Base-by-base conservation (phyloP, 2,113 vertebrate genomes). In the Cinclus mexicanus region DNA sequence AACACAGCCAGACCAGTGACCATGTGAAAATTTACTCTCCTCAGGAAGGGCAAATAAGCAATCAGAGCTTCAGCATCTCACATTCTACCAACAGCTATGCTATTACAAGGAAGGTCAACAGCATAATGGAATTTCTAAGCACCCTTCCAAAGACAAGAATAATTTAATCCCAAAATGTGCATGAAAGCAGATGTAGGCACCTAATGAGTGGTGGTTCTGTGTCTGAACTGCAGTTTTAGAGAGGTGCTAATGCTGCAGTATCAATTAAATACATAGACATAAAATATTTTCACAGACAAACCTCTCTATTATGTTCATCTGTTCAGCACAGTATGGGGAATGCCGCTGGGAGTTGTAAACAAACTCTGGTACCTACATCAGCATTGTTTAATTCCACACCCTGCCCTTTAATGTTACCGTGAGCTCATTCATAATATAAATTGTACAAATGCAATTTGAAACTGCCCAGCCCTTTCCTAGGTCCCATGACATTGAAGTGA, bases 11-110 rank as follows among this genome's bases (percentile, higher is more conserved):
- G 63, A 49, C 1, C 41, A 60, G 63, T 9, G 55, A 57, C 3
- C 2, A 42, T 23, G 35, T 67, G 56, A 46, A 78, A 42, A 67
- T 16, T 26, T 70, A 53, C 25, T 12, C 52, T 82, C 23, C 46
- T 63, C 52, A 47, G 70, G 47, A 87, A 93, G 42, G 56, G 74
- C 33, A 93, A 86, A 90, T 6, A 52, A 93, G 28, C 67, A 87
- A 71, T 23, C 57, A 64, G 61, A 93, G 49, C 31, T 76, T 16
- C 14, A 76, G 44, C 29, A 59, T 28, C 35, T 76, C 49, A n/a
- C 31, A 67, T 61, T 49, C 67, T n/a, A 42, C 70, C 0, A 0
- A 86, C 55, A 79, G 61, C 52, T n/a, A 55, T 0, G 0, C 20
- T 71, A 14, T 80, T 59, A 71, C 44, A 69, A 0, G 0, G 85